Base-by-base conservation (phyloP, 2,888 invertebrate genomes). In the Heliconius charithonia region DNA sequence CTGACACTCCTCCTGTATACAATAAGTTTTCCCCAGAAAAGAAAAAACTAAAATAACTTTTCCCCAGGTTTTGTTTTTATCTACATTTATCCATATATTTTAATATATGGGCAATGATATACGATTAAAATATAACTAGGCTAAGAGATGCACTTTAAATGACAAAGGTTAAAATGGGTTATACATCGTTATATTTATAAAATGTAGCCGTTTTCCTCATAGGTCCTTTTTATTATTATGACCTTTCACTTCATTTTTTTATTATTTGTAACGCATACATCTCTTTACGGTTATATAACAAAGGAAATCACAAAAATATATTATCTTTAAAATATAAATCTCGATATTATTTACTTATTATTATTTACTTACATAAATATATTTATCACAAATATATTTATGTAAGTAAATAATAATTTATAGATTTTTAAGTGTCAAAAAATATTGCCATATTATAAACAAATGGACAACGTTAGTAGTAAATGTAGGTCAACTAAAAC, bases 141-240 rank as follows among this genome's bases (percentile, higher is more conserved):
- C 32, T 32, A 32, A 66, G 66, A 66, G 37, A 37, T 66, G 66
- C 66, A 66, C 66, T 66, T 32, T 66, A 66, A 66, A 66, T 12
- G 37, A 66, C 66, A 66, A 32, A 66, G 66, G 66, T 66, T 66
- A 66, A n/a, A 12, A 37, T 37, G 66, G 32, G 22, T n/a, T 65
- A 9, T 65, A 10, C 22, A 66, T 37, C 10, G 37, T 10, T 66
- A 66, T 66, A 66, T 66, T 66, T 66, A 66, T 66, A 66, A 66
- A 37, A 4, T 22, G 10, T 59, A n/a, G 59, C 37, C 32, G 22
- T n/a, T 66, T 66, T 16, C 66, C 22, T 32, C 12, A 22, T 32
- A 32, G 4, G n/a, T 37, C 4, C 9, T 66, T 66, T 37, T 51
- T 51, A 51, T 19, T 25, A 66, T 37, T 37, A 37, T 66, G 6